phyloP scores from a whole-genome alignment of 2,797 vertebrate genomes.

The Eospalax fontanierii region DNA sequence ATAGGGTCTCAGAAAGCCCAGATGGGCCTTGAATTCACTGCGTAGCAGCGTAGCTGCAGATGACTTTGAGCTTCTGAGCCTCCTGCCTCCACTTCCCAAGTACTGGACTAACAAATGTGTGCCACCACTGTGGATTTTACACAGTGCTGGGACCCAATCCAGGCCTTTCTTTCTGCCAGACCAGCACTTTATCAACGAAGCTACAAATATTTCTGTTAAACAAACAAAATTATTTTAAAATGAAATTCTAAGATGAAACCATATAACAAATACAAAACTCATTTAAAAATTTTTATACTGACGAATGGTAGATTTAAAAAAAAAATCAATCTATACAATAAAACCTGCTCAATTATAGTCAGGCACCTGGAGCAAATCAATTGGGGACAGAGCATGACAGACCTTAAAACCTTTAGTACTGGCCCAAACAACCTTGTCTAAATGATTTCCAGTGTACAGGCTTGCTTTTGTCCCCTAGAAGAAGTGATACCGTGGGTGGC shows the following conservation, averaged over 20 bases:
- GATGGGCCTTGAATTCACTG: not conserved
- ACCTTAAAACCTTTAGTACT: not conserved
- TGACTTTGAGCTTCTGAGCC: not conserved
- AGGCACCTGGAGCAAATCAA: not conserved
- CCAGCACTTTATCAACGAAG: not conserved
- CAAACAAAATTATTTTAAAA: conserved; percentile 3
- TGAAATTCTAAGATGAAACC: conserved; percentile 56
- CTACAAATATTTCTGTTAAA: conserved; percentile 31
- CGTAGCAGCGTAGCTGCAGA: too few relatives aligned
- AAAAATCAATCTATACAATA: not conserved
- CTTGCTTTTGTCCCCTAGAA: not conserved
- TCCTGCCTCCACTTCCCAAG: not conserved
- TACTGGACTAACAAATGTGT: not conserved
- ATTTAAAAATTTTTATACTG: not conserved
- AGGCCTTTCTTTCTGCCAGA: not conserved
- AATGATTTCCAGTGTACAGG: not conserved
- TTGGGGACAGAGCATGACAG: not conserved
- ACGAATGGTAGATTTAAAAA: not conserved
- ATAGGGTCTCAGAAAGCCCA: not conserved
- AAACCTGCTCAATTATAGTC: not conserved
- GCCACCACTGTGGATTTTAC: not conserved
- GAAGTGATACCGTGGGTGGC: not conserved
- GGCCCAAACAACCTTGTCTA: not conserved
- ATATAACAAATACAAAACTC: not conserved
- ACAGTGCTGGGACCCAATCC: not conserved